These are phyloP conservation scores for Parasteatoda tepidariorum DNA, from an alignment of 1,140 invertebrate genomes.

Conservation along the genomic window DNA sequence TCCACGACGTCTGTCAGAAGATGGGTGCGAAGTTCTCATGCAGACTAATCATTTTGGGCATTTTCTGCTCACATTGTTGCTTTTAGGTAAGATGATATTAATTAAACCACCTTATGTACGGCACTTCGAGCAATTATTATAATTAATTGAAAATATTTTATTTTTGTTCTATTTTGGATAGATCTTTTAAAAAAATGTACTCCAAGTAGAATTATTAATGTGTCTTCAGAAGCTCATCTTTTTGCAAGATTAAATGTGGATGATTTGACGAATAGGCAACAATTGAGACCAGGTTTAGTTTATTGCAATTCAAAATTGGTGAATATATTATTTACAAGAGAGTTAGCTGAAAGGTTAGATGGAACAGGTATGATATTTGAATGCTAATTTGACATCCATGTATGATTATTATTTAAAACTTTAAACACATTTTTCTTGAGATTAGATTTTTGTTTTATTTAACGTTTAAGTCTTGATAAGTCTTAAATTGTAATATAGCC, in stretches of 20 bases:
- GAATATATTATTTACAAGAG: constrained; percentile 86
- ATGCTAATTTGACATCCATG: not conserved
- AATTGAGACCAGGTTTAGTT: constrained; percentile 67
- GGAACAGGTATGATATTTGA: constrained; percentile 66
- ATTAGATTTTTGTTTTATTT: not conserved
- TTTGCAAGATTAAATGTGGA: constrained; percentile 80
- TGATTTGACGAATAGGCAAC: constrained; percentile 74
- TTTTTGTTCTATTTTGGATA: not conserved
- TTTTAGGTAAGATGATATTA: constrained; percentile 67
- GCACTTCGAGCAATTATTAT: not conserved
- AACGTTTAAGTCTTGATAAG: not conserved
- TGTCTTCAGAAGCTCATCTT: constrained; percentile 69
- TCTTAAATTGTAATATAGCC: not conserved
- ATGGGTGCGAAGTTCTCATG: constrained; percentile 88
- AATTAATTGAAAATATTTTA: not conserved
- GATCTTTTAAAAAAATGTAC: constrained; percentile 64
- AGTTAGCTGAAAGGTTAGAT: constrained; percentile 82
- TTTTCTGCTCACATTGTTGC: constrained; percentile 80
- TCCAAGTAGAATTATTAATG: constrained; percentile 69
- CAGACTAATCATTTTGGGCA: constrained; percentile 91
- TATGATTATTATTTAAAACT: not conserved
- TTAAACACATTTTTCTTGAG: not conserved
- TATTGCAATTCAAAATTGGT: constrained; percentile 90
- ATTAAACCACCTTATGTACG: not conserved
- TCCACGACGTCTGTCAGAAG: too few relatives aligned